Conservation (phyloP, 1,140 invertebrate species). For the Trachymyrmex septentrionalis region DNA sequence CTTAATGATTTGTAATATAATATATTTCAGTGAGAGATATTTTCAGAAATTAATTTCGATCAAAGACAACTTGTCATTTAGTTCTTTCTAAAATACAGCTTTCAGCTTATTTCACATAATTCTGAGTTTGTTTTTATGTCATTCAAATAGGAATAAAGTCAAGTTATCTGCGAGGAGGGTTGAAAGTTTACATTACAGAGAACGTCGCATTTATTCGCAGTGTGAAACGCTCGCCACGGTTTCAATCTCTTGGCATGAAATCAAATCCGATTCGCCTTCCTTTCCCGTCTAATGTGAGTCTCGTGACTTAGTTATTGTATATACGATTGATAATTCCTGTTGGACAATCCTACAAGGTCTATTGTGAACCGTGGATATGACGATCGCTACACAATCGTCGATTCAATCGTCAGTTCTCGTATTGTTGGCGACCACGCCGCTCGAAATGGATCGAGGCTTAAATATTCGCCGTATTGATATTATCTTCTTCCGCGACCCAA, state of each 20-base stretch:
- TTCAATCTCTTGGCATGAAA: slow-evolving; percentile 34
- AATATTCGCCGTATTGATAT: slow-evolving; percentile 7
- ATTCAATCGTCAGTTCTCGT: slow-evolving; percentile 18
- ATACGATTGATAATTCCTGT: slow-evolving; percentile 29
- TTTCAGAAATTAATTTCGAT: background rate
- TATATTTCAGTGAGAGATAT: background rate
- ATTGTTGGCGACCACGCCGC: background rate
- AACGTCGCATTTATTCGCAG: slow-evolving; percentile 5
- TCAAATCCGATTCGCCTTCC: slow-evolving; percentile 7
- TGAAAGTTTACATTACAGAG: background rate
- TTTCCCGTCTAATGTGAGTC: slow-evolving; percentile 4
- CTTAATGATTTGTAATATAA: background rate
- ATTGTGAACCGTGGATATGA: slow-evolving; percentile 28
- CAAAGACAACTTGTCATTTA: background rate
- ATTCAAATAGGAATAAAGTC: background rate
- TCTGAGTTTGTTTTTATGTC: background rate
- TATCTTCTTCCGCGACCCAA: background rate
- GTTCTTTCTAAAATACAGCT: background rate
- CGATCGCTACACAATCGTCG: slow-evolving; percentile 28
- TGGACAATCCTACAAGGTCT: slow-evolving; percentile 22
- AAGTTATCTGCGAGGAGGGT: background rate
- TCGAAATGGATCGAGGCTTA: slow-evolving; percentile 7
- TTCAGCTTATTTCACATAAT: background rate
- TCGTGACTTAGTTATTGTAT: slow-evolving; percentile 6
- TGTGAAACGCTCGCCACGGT: background rate